Evolutionary conservation across 2,888 invertebrate species (phyloP).

Genomic region (Euphydryas editha): DNA sequence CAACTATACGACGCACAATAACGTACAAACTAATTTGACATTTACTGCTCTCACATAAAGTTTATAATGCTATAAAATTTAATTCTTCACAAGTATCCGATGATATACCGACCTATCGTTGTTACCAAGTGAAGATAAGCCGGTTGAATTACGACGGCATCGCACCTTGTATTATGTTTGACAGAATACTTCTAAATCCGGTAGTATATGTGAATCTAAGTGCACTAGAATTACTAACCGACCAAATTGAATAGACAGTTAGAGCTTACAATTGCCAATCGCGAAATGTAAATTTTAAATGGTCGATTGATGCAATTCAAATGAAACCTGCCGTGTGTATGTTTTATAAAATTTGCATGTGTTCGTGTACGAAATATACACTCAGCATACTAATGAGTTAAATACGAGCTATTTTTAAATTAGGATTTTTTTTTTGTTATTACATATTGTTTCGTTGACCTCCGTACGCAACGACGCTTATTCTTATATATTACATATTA

Average conservation of each 20-base stretch:
- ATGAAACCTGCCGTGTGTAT: slow-evolving; percentile 46
- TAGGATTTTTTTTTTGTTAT: slow-evolving; percentile 47
- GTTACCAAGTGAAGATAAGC: slow-evolving; percentile 54
- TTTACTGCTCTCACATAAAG: slow-evolving; percentile 11
- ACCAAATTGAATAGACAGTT: slow-evolving; percentile 45
- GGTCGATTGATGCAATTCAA: slow-evolving; percentile 50
- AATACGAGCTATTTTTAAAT: slow-evolving; percentile 52
- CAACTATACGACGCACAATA: slow-evolving; percentile 34
- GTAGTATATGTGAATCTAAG: slow-evolving; percentile 39
- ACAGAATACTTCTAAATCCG: slow-evolving; percentile 34
- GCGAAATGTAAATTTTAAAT: slow-evolving; percentile 45
- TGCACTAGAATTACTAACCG: slow-evolving; percentile 47
- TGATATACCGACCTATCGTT: slow-evolving; percentile 33
- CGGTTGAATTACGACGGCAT: slow-evolving; percentile 45
- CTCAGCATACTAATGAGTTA: slow-evolving; percentile 62
- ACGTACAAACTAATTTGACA: slow-evolving; percentile 16
- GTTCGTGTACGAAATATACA: slow-evolving; percentile 55
- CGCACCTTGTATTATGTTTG: slow-evolving; percentile 12
- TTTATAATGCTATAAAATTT: slow-evolving; percentile 23
- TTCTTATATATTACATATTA: too few species aligned
- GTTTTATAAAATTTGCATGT: slow-evolving; percentile 62
- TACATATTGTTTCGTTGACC: slow-evolving; percentile 35
- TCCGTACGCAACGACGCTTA: slow-evolving; percentile 13
- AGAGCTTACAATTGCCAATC: slow-evolving; percentile 36
- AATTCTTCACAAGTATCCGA: slow-evolving; percentile 6